Conservation (phyloP, 2,888 invertebrate genomes). For the Deilephila elpenor region DNA sequence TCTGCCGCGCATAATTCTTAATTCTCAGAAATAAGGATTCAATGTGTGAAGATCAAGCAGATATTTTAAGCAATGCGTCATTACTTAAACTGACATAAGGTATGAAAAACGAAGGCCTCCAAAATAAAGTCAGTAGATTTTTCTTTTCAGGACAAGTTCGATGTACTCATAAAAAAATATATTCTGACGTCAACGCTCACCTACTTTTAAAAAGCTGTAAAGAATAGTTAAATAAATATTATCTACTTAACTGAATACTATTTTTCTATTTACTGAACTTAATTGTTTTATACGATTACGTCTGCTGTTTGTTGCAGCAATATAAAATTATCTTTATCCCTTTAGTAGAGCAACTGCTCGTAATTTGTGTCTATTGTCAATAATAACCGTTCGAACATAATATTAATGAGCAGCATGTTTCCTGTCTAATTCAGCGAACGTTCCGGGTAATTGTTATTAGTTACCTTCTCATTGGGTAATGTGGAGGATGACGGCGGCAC, state of each 20-base stretch:
- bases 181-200: not conserved
- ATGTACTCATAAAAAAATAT: not conserved
- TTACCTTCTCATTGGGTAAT: conserved; percentile 70
- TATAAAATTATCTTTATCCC: not conserved
- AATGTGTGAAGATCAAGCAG: conserved; percentile 33
- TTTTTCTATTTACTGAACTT: not conserved
- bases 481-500: conserved; percentile 60
- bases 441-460: conserved; percentile 73
- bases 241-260: not conserved
- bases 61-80: not conserved
- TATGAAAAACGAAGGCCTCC: not conserved
- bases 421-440: conserved; percentile 63
- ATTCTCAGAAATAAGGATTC: conserved; percentile 46
- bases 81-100: not conserved
- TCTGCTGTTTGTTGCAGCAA: not conserved
- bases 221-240: not conserved
- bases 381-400: conserved; percentile 33
- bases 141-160: not conserved
- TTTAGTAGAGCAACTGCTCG: not conserved
- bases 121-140: not conserved
- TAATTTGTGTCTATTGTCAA: not conserved
- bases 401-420: conserved; percentile 50
- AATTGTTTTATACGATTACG: not conserved
- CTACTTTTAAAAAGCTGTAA: not conserved
- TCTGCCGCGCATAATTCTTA: conserved; percentile 33